Percentiles rank a stretch among this genome's conserved stretches.
phyloP scores from a whole-genome alignment of 2,113 vertebrate species.

The Felis chaus region DNA sequence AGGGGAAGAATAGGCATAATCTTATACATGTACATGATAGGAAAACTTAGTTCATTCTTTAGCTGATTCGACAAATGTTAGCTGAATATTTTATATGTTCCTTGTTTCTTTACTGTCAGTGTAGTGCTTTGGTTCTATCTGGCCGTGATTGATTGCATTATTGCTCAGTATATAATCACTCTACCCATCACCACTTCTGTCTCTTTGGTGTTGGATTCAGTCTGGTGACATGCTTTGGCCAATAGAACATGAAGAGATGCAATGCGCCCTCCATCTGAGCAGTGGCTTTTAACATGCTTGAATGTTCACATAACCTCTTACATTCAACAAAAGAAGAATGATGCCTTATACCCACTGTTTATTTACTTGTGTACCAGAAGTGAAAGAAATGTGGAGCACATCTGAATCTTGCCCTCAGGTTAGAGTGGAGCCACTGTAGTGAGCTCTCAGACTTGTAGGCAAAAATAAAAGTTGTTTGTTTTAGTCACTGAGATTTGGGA shows the following conservation, averaged over 20 bases:
- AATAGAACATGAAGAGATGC: background rate
- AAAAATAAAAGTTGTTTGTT: background rate
- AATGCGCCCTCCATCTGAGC: background rate
- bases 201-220: background rate
- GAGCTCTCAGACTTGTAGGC: background rate
- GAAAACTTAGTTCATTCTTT: background rate
- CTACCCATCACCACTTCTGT: fast-evolving
- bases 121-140: background rate
- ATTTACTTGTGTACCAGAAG: background rate
- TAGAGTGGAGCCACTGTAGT: background rate
- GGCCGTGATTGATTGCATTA: background rate
- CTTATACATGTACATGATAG: background rate
- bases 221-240: background rate
- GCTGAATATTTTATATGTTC: background rate
- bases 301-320: background rate
- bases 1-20: background rate
- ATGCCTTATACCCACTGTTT: background rate
- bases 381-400: background rate
- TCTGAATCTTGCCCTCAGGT: background rate
- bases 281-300: background rate
- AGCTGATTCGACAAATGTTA: background rate
- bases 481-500: background rate
- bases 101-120: background rate
- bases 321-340: background rate
- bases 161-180: background rate